Evolutionary conservation across 2,797 vertebrate species (phyloP), one percentile per base, ranked within the genome.

Genomic region (Chromis chromis): DNA sequence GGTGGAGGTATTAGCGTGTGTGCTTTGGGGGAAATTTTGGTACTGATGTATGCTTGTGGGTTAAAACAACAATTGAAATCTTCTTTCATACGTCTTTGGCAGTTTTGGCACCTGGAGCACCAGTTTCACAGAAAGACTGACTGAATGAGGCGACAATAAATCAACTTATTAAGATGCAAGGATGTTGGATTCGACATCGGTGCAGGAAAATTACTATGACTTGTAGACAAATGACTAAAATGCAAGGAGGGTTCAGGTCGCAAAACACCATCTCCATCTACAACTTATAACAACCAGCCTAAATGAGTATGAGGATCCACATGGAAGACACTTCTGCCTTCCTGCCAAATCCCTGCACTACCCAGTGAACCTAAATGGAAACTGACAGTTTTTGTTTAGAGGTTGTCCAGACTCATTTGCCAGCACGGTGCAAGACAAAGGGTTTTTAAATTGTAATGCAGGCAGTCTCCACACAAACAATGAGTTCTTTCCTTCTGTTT

Each of bases 301-400:
- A 87, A 90, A 92, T 87, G 85, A 88, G 87, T 88, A 77, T 73
- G 89, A 91, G 83, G 82, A 87, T 83, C 74, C 84, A 82, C 73
- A 73, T 65, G 87, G 87, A 92, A 89, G 91, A 93, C 75, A 80
- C 83, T 84, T 87, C 74, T 79, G 86, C 89, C 80, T 87, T 59
- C 80, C 85, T 94, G 92, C 87, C 92, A 94, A 93, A 91, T 90
- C 86, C 88, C 80, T 68, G 79, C 80, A 79, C 87, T 75, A n/a
- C 80, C 85, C 86, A 90, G 75, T 84, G 84, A 88, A 84, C 46
- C 87, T 72, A 91, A 94, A 94, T 93, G 77, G 86, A 94, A 92
- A 91, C 88, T 93, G 92, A 93, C 93, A 94, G 91, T 83, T 93
- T 94, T 94, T 94, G 91, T 94, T 94, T 93, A 93, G 92, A 92